Conservation (phyloP, 2,113 vertebrate genomes). For the Rattus rattus region DNA sequence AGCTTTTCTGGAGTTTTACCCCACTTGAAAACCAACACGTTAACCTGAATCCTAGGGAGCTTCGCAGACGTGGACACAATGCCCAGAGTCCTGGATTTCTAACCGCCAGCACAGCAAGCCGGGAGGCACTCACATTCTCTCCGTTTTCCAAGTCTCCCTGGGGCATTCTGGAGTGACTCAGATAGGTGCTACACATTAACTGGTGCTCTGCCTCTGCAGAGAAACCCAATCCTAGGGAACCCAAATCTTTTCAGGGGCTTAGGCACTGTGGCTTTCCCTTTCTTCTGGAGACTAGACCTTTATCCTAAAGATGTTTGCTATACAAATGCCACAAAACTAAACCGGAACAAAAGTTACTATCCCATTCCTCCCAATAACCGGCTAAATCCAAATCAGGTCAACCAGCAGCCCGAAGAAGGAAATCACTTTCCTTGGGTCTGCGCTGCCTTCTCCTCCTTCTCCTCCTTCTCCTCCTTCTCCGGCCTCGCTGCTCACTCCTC, state of each 20-base stretch:
- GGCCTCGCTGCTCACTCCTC: background rate
- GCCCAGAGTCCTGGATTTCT: background rate
- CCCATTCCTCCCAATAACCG: background rate
- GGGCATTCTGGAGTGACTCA: background rate
- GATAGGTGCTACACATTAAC: background rate
- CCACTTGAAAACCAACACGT: background rate
- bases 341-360: background rate
- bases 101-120: background rate
- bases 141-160: background rate
- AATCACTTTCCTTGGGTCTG: background rate
- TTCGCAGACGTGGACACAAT: background rate
- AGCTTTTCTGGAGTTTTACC: background rate
- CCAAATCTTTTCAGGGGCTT: background rate
- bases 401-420: background rate
- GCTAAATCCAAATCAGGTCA: background rate
- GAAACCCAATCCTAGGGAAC: background rate
- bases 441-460: background rate
- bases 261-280: background rate
- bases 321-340: slow-evolving; percentile 29
- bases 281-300: background rate
- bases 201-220: background rate
- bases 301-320: background rate
- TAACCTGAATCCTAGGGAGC: background rate
- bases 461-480: background rate
- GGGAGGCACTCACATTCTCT: background rate